Evolutionary conservation across 2,797 vertebrate genomes (phyloP).

Genomic region (Ciconia nigra): DNA sequence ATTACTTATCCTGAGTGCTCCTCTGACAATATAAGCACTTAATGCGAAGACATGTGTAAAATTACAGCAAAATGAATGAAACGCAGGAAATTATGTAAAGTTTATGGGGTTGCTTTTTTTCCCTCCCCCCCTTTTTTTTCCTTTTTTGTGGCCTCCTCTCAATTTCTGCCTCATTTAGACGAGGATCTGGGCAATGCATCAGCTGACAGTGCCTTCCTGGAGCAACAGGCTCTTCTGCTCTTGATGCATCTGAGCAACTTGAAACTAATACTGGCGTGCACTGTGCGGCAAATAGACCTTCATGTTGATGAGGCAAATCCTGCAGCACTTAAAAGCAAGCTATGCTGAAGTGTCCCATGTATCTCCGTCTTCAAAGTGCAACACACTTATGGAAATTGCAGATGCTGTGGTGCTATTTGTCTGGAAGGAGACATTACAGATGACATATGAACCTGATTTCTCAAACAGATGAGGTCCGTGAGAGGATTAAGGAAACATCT

Average conservation of each 20-base stretch:
- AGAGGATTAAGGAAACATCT: conserved; percentile 55
- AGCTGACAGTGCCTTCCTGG: neutral
- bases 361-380: conserved; percentile 42
- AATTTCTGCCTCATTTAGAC: conserved; percentile 5
- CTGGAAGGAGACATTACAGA: conserved; percentile 26
- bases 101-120: neutral
- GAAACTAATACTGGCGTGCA: neutral
- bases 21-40: conserved; percentile 67
- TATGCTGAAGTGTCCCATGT: conserved; percentile 5
- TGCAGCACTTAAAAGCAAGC: conserved; percentile 30
- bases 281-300: neutral
- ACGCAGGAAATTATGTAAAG: conserved; percentile 31
- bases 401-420: conserved; percentile 46
- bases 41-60: conserved; percentile 59
- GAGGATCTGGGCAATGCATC: neutral
- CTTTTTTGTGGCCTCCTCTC: neutral
- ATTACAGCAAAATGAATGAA: conserved; percentile 61
- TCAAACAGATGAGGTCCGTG: conserved; percentile 31
- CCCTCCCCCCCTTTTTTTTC: too few relatives aligned
- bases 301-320: conserved; percentile 22
- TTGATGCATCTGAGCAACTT: conserved; percentile 21
- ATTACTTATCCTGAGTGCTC: conserved; percentile 72
- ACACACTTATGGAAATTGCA: conserved; percentile 48
- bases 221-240: neutral
- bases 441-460: conserved; percentile 54